Conservation (phyloP, 2,113 vertebrate species). For the Meles meles region DNA sequence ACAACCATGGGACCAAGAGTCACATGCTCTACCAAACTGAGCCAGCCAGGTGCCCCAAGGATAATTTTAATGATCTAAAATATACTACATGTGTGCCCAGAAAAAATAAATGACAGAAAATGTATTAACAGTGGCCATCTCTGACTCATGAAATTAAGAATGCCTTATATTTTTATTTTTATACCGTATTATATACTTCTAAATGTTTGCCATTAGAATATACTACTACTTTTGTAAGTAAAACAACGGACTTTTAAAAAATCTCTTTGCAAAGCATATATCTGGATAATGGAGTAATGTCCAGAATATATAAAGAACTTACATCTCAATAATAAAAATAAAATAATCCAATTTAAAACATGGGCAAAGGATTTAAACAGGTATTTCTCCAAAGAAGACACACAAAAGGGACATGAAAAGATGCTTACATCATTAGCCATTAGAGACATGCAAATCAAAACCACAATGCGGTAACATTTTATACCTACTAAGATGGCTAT, state of each 20-base stretch:
- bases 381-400: conserved; percentile 33
- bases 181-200: conserved; percentile 3
- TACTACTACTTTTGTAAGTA: conserved; percentile 7
- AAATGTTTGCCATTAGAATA: background rate
- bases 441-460: conserved; percentile 11
- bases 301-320: conserved; percentile 13
- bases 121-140: conserved; percentile 8
- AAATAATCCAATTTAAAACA: conserved; percentile 8
- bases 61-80: conserved; percentile 39
- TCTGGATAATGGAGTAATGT: background rate
- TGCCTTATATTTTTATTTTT: background rate
- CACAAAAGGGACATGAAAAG: conserved; percentile 3
- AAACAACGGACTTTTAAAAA: conserved; percentile 2
- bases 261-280: background rate
- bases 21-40: too few species aligned
- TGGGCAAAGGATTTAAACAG: conserved; percentile 10
- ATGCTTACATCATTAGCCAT: conserved; percentile 17
- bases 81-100: background rate
- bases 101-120: conserved; percentile 26
- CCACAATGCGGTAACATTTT: background rate
- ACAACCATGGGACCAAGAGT: background rate
- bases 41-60: background rate
- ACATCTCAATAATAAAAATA: conserved; percentile 26
- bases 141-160: conserved; percentile 9
- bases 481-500: background rate